Percentiles rank a stretch among this genome's conserved stretches.
These are phyloP conservation scores for Sorex maritimensis DNA, from an alignment of 2,797 vertebrate genomes.

Conservation along the genomic window DNA sequence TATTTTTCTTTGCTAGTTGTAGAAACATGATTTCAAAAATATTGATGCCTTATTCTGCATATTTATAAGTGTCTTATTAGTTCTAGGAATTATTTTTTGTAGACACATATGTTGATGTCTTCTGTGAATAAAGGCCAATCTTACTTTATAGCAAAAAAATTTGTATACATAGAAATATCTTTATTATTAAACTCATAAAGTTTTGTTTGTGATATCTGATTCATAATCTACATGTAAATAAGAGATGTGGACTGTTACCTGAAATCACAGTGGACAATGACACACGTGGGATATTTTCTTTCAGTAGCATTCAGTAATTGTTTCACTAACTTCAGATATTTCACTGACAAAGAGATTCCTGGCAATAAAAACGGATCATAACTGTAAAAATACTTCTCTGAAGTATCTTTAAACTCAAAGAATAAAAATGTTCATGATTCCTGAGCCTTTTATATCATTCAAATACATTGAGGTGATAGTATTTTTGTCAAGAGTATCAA, in stretches of 20 bases:
- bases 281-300: slow-evolving; percentile 88
- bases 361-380: slow-evolving; percentile 80
- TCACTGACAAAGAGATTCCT: slow-evolving; percentile 67
- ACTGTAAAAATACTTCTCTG: slow-evolving; percentile 74
- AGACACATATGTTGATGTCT: no score
- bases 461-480: neutral
- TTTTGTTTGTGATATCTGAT: slow-evolving; percentile 79
- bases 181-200: slow-evolving; percentile 78
- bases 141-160: no score
- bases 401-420: slow-evolving; percentile 75
- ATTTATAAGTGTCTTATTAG: no score
- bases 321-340: slow-evolving; percentile 83
- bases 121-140: no score
- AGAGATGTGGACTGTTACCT: slow-evolving; percentile 83
- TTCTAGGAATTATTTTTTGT: no score
- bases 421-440: slow-evolving; percentile 44
- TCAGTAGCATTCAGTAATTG: slow-evolving; percentile 80
- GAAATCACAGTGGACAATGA: slow-evolving; percentile 84
- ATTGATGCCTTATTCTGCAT: no score
- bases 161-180: neutral
- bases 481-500: slow-evolving; percentile 22
- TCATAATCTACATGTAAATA: slow-evolving; percentile 82
- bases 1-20: no score
- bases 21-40: no score
- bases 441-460: slow-evolving; percentile 53